phyloP scores from a whole-genome alignment of 2,113 vertebrate genomes.

The Pelodiscus sinensis region DNA sequence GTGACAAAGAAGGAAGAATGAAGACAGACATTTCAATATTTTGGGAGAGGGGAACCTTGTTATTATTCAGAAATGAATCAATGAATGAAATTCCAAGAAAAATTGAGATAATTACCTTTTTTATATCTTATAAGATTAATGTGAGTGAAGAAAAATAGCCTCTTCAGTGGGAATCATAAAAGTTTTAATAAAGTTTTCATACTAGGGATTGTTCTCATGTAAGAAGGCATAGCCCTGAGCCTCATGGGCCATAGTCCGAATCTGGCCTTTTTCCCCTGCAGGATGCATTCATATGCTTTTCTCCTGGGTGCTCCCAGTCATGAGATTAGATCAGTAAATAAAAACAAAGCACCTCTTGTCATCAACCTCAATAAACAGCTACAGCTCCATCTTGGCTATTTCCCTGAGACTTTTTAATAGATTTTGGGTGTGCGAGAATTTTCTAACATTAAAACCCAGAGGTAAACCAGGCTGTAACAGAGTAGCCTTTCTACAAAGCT shows the following conservation, averaged over 20 bases:
- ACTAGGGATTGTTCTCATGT: not conserved
- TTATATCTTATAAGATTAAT: not conserved
- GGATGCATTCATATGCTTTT: too few species aligned
- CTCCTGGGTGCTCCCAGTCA: too few species aligned
- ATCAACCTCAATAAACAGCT: not conserved
- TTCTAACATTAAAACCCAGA: accelerated
- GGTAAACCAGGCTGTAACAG: not conserved
- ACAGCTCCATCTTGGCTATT: not conserved
- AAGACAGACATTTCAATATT: not conserved
- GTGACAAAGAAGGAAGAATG: not conserved
- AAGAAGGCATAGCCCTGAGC: too few species aligned
- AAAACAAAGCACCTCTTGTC: too few species aligned
- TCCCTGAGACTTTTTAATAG: too few species aligned
- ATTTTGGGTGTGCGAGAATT: too few species aligned
- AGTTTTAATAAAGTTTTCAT: not conserved
- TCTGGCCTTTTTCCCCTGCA: too few species aligned
- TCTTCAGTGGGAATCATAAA: not conserved
- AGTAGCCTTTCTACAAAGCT: not conserved
- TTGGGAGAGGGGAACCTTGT: not conserved
- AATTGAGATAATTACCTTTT: not conserved
- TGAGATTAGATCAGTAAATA: too few species aligned
- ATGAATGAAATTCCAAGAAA: not conserved
- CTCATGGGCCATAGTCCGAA: too few species aligned
- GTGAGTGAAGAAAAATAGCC: not conserved
- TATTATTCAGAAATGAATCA: not conserved